Base-by-base conservation (phyloP, 1,140 invertebrate species). In the Arion vulgaris region DNA sequence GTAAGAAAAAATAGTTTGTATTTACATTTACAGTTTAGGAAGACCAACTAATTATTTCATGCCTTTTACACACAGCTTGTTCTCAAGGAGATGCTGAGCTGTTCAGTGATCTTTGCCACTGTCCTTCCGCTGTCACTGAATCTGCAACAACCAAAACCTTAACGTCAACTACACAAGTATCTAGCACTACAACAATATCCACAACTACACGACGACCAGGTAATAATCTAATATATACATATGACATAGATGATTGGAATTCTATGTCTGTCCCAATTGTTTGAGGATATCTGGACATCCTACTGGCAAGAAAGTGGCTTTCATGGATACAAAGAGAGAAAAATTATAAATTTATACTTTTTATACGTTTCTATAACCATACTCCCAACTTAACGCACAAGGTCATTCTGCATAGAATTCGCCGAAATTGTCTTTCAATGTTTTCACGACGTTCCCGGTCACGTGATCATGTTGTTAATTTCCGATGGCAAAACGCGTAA, bases 171-270 rank as follows among this genome's bases (percentile, higher is more conserved):
- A 71, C 69, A 17, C 32, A 15, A 17, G 23, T 28, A 74, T 11
- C 72, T 13, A 74, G 38, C 17, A 74, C 72, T 28, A 74, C 72
- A 11, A 74, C 72, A 28, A 45, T 41, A n/a, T 11, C 39, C n/a
- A 74, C 72, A 39, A 72, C 71, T 15, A 74, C 72, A 74, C 72
- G 38, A 45, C 38, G 41, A 15, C 72, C 72, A 74, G 72, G 32
- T 39, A 38, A 39, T 11, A 13, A 39, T 2, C 15, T 7, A 36
- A 26, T 36, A 13, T 36, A 15, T 34, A 7, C 15, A 71, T 13
- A 71, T 26, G 7, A 15, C 26, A 7, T 36, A n/a, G 7, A 2
- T 71, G 34, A 34, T 5, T 36, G 32, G 7, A n/a, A 5, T 13
- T 71, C 7, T 39, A 17, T 71, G 7, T 39, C 15, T n/a, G n/a